Evolutionary conservation across 2,113 vertebrate species (phyloP).

Genomic region (Oxygymnocypris stewartii): DNA sequence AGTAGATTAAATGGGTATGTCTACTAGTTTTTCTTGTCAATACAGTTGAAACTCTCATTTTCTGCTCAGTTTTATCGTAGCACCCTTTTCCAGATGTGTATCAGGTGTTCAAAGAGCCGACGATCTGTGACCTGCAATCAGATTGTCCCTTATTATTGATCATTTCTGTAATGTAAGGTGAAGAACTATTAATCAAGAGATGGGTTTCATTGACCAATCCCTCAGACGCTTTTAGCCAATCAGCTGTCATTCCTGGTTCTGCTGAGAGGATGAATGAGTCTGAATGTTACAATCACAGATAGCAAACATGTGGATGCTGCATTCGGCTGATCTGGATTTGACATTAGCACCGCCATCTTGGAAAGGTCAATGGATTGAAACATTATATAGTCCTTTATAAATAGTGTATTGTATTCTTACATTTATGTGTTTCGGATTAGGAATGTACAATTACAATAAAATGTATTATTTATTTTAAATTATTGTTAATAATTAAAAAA

Average conservation of each 20-base stretch:
- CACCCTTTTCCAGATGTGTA: slow-evolving; percentile 63
- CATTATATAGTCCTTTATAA: background rate
- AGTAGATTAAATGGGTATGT: slow-evolving; percentile 83
- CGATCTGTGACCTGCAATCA: slow-evolving; percentile 67
- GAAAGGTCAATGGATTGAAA: background rate
- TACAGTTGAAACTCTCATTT: slow-evolving; percentile 72
- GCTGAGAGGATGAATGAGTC: slow-evolving; percentile 45
- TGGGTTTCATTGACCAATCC: background rate
- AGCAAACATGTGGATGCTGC: slow-evolving; percentile 1
- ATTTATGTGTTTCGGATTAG: too few species aligned
- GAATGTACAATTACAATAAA: too few species aligned
- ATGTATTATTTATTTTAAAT: too few species aligned
- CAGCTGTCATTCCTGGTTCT: slow-evolving; percentile 31
- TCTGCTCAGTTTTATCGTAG: slow-evolving; percentile 72
- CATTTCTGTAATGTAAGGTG: slow-evolving; percentile 49
- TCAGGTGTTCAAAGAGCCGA: slow-evolving; percentile 61
- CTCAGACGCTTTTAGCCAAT: slow-evolving; percentile 49
- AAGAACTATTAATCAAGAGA: slow-evolving; percentile 43
- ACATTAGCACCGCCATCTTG: background rate
- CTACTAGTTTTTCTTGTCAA: slow-evolving; percentile 76
- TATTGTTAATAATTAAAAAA: too few species aligned
- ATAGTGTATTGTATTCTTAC: too few species aligned
- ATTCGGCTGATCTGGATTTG: background rate
- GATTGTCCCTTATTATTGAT: slow-evolving; percentile 56
- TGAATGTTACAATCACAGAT: slow-evolving; percentile 30